These are phyloP conservation scores for Pyrrhia umbra DNA, from an alignment of 2,888 invertebrate genomes.

Conservation along the genomic window DNA sequence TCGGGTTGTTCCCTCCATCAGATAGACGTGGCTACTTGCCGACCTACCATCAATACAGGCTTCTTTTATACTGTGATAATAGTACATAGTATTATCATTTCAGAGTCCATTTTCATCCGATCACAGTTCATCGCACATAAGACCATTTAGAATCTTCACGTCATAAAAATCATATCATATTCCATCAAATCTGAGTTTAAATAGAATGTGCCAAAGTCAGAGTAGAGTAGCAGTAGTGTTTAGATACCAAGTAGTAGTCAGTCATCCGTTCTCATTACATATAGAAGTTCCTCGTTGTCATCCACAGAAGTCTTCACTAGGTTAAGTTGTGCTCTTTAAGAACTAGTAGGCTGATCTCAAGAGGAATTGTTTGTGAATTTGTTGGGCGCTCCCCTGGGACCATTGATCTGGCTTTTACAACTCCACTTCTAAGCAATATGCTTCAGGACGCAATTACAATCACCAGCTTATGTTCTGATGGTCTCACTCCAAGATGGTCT, in stretches of 20 bases:
- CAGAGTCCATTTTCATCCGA: neutral
- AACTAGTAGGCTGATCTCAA: too few species aligned
- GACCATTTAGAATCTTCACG: neutral
- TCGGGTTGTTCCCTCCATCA: neutral
- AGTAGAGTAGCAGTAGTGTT: neutral
- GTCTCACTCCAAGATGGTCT: neutral
- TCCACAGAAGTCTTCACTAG: neutral
- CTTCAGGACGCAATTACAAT: too few species aligned
- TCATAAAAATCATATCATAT: too few species aligned
- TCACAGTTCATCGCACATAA: neutral
- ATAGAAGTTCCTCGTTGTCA: neutral
- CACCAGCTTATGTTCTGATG: neutral
- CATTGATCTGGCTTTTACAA: too few species aligned
- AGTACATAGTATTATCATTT: slow-evolving; percentile 19
- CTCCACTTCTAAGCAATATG: too few species aligned
- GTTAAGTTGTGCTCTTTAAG: slow-evolving; percentile 4
- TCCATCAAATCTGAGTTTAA: neutral
- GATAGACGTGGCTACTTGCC: slow-evolving; percentile 2
- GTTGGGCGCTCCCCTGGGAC: neutral
- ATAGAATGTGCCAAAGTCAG: neutral
- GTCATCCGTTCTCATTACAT: neutral
- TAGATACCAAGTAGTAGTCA: neutral
- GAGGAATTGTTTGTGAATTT: neutral
- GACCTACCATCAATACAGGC: neutral
- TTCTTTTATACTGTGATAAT: slow-evolving; percentile 29